phyloP scores from a whole-genome alignment of 2,888 invertebrate genomes.

The Caradrina clavipalpis region DNA sequence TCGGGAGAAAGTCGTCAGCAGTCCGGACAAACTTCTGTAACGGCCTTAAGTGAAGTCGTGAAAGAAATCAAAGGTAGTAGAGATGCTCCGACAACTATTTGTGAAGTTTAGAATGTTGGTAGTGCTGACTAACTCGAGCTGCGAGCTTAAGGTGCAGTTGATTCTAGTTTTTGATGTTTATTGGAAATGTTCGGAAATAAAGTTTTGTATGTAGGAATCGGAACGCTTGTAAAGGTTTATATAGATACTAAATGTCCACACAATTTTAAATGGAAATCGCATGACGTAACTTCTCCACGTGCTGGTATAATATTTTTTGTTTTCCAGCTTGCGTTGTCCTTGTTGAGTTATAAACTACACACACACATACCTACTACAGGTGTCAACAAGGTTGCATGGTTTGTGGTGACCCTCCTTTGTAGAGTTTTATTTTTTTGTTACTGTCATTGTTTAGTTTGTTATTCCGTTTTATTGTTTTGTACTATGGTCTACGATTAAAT shows the following conservation, averaged over 20 bases:
- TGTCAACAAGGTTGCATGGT: too few species aligned
- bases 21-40: slow-evolving; percentile 47
- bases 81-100: slow-evolving; percentile 56
- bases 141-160: slow-evolving; percentile 38
- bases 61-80: slow-evolving; percentile 60
- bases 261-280: neutral
- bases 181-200: slow-evolving; percentile 41
- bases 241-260: neutral
- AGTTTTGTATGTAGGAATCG: slow-evolving; percentile 11
- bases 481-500: too few species aligned
- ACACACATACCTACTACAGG: too few species aligned
- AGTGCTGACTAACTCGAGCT: slow-evolving; percentile 14
- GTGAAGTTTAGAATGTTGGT: slow-evolving; percentile 39
- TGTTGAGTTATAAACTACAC: too few species aligned
- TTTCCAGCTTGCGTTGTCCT: too few species aligned
- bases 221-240: neutral
- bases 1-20: slow-evolving; percentile 36
- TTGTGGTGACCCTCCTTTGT: too few species aligned
- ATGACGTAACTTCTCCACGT: too few species aligned
- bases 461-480: too few species aligned
- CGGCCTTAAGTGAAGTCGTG: slow-evolving; percentile 50
- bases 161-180: slow-evolving; percentile 51
- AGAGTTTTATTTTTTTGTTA: too few species aligned
- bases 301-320: too few species aligned
- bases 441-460: too few species aligned